Base-by-base conservation (phyloP, 1,140 invertebrate genomes). In the Papilio glaucus region DNA sequence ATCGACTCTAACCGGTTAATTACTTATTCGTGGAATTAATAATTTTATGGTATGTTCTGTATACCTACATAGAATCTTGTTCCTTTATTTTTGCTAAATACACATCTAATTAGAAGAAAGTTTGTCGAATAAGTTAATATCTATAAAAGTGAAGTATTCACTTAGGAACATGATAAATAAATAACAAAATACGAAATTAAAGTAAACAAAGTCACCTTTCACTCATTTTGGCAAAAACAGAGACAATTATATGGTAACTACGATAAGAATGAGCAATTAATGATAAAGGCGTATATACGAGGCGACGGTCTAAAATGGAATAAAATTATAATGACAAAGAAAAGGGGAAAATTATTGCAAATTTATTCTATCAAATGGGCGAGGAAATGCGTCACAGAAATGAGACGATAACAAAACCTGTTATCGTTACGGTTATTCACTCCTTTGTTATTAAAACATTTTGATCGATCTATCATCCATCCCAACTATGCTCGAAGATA, bases 251-350 rank as follows among this genome's bases (percentile, higher is more conserved):
- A 26, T 57, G 49, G 18, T 57, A 57, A 57, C 0, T 57, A 57
- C 49, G 49, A 57, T 57, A 24, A 57, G 12, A 4, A 49, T 21
- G 45, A 24, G 18, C 49, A 12, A 26, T 57, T 57, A 57, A 26
- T 21, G 21, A 5, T 13, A 21, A 21, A 57, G 9, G 8, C 49
- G 49, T 57, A 13, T 57, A 26, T 57, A 24, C 18, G 18, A 57
- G n/a, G n/a, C 21, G 49, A 57, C 21, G 49, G 49, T 26, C 8
- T 57, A 24, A 12, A 57, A 57, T 57, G 49, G 49, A 57, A 57
- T 57, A 57, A 57, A 57, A 57, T 57, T 57, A 57, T 57, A 57
- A 57, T 57, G 21, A 57, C 49, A 57, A 57, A 57, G 49, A 57
- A 45, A 24, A 26, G 21, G 21, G 49, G 18, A 53, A 57, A 26